phyloP scores from a whole-genome alignment of 2,113 vertebrate species.

The Colistium nudipinnis region DNA sequence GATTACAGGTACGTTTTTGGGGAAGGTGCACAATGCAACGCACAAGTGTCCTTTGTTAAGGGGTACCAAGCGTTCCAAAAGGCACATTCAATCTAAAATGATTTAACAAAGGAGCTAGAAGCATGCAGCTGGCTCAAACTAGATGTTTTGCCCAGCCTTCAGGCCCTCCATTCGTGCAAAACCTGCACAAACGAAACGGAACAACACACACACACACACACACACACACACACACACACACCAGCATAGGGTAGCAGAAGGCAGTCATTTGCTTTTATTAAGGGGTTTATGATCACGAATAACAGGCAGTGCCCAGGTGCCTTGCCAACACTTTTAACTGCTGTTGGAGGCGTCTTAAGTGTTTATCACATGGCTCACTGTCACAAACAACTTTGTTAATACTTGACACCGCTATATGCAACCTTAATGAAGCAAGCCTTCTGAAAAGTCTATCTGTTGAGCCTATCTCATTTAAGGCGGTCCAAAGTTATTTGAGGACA shows the following conservation, averaged over 20 bases:
- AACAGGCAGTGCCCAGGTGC: neutral
- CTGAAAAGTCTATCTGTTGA: neutral
- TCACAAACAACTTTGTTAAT: slow-evolving; percentile 35
- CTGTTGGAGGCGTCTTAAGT: neutral
- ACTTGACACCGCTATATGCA: slow-evolving; percentile 31
- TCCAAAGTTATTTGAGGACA: slow-evolving; percentile 60
- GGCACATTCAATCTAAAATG: neutral
- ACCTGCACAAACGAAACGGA: neutral
- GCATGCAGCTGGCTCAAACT: neutral
- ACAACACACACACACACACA: neutral
- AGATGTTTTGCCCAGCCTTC: neutral
- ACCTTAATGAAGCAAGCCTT: slow-evolving; percentile 19
- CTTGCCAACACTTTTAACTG: neutral
- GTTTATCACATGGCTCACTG: slow-evolving; percentile 7
- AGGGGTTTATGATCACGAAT: neutral
- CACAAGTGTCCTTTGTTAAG: neutral
- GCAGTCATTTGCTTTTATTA: neutral
- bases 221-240: neutral
- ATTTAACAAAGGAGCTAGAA: neutral
- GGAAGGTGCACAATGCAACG: neutral
- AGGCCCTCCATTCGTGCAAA: neutral
- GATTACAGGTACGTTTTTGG: too few species aligned
- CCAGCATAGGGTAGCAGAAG: neutral
- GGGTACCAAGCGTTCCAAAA: neutral
- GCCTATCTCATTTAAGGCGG: slow-evolving; percentile 43